Conservation (phyloP, 2,797 vertebrate species). For the Mus spretus region DNA sequence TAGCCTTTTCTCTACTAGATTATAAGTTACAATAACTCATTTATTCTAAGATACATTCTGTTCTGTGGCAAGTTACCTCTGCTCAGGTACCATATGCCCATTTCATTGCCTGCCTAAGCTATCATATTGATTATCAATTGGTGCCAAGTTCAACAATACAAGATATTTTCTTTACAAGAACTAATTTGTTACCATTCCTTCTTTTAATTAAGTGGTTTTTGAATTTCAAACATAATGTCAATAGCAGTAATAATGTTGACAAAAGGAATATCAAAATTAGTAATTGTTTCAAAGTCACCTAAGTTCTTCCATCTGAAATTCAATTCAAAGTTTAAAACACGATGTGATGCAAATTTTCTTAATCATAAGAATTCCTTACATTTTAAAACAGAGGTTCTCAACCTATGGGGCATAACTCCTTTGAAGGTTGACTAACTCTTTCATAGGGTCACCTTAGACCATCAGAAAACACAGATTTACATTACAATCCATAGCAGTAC, state of each 20-base stretch:
- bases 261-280: neutral
- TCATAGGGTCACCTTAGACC: neutral
- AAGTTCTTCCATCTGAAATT: neutral
- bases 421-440: neutral
- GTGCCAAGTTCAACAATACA: neutral
- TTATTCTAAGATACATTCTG: neutral
- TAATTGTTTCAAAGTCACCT: neutral
- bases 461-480: neutral
- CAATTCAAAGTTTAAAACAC: neutral
- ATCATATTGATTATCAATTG: neutral
- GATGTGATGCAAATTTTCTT: neutral
- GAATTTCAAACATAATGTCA: neutral
- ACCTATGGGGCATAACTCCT: neutral
- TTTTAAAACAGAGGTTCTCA: neutral
- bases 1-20: neutral
- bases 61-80: neutral
- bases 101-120: neutral
- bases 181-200: neutral
- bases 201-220: slow-evolving; percentile 13
- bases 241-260: neutral
- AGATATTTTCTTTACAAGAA: neutral
- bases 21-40: neutral
- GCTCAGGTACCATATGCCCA: neutral
- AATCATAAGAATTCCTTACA: neutral
- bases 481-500: neutral